These are phyloP conservation scores for Calosoma granatense DNA, from an alignment of 1,140 invertebrate genomes.

Conservation along the genomic window DNA sequence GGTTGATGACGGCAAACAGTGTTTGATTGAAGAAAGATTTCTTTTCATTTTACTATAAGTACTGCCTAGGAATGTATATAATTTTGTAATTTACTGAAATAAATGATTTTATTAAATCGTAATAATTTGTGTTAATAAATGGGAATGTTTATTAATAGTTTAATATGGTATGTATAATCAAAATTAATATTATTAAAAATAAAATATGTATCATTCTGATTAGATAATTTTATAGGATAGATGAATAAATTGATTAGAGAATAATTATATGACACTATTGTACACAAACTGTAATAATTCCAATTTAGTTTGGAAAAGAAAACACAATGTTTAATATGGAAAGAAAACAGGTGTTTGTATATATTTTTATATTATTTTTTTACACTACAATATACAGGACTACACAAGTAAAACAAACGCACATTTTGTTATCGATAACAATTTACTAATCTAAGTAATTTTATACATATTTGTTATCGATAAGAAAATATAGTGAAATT, in stretches of 20 bases:
- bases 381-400: conserved; percentile 8
- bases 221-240: too few relatives aligned
- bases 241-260: too few relatives aligned
- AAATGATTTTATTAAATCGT: neutral
- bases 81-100: conserved; percentile 1
- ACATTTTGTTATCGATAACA: conserved; percentile 5
- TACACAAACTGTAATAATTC: too few relatives aligned
- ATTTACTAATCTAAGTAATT: conserved; percentile 2
- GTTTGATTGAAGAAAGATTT: neutral
- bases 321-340: too few relatives aligned
- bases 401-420: conserved; percentile 2
- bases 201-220: too few relatives aligned
- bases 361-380: neutral
- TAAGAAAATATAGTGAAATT: neutral
- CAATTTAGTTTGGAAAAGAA: too few relatives aligned
- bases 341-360: too few relatives aligned
- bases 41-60: neutral
- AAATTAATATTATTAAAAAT: too few relatives aligned
- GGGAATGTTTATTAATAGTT: too few relatives aligned
- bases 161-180: too few relatives aligned
- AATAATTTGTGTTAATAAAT: too few relatives aligned
- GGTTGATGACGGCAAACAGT: neutral
- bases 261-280: too few relatives aligned
- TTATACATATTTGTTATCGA: conserved; percentile 1
- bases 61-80: conserved; percentile 2